These are phyloP conservation scores for Idris sp. DNA, from an alignment of 1,140 invertebrate genomes.

Conservation along the genomic window DNA sequence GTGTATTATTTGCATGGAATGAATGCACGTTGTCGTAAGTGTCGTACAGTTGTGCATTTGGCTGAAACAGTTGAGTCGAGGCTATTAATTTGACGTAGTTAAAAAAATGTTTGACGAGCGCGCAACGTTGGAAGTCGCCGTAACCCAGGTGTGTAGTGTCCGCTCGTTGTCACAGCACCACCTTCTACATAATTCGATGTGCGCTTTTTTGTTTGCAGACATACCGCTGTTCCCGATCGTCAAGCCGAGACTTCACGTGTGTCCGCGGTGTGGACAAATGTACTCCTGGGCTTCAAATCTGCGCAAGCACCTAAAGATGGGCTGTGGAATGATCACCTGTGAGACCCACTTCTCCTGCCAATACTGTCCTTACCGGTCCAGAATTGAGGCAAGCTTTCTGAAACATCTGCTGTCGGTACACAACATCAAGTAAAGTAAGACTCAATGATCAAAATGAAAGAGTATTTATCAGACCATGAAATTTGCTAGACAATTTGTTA, in stretches of 20 bases:
- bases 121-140: conserved; percentile 54
- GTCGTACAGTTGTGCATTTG: conserved; percentile 55
- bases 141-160: conserved; percentile 53
- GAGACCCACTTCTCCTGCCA: conserved; percentile 80
- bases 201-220: conserved; percentile 72
- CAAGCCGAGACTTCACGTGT: conserved; percentile 74
- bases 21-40: conserved; percentile 60
- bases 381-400: conserved; percentile 76
- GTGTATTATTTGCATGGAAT: conserved; percentile 61
- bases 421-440: conserved; percentile 77
- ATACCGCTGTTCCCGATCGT: conserved; percentile 75
- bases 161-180: conserved; percentile 6
- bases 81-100: conserved; percentile 53
- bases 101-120: conserved; percentile 34
- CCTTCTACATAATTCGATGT: conserved; percentile 48
- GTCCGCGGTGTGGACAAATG: conserved; percentile 77
- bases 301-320: conserved; percentile 75
- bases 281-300: conserved; percentile 79
- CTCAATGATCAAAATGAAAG: too few species aligned
- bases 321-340: conserved; percentile 75
- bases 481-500: too few species aligned
- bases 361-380: conserved; percentile 79
- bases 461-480: too few species aligned
- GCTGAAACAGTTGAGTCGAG: conserved; percentile 22
- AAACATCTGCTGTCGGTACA: conserved; percentile 77